A percentile compares a stretch with the other conserved stretches of the same genome.
phyloP scores from a whole-genome alignment of 2,113 vertebrate genomes.

The Theristicus caerulescens region DNA sequence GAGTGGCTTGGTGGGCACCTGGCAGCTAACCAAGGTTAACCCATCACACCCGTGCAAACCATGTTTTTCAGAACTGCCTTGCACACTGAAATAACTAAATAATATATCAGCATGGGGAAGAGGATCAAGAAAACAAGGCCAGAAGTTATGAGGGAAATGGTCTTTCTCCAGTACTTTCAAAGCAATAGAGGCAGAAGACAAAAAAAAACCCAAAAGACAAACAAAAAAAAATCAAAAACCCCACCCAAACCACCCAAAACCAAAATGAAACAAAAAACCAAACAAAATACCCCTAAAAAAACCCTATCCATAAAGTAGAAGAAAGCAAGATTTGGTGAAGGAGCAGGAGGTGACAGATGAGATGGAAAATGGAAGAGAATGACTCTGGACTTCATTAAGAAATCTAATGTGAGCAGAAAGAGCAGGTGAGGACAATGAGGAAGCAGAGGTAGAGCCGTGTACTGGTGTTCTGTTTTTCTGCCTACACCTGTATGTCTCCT shows the following conservation, averaged over 20 bases:
- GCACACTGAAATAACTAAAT: neutral
- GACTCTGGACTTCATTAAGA: neutral
- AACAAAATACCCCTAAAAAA: neutral
- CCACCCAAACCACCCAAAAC: neutral
- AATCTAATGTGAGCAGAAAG: neutral
- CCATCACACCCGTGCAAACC: neutral
- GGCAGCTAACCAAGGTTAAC: neutral
- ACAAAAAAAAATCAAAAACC: neutral
- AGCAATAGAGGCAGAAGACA: neutral
- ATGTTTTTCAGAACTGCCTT: neutral
- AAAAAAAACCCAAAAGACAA: neutral
- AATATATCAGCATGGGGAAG: neutral
- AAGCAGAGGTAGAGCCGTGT: neutral
- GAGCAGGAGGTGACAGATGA: neutral
- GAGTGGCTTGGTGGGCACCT: neutral
- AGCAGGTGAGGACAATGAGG: neutral
- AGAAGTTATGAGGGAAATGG: neutral
- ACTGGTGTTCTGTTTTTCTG: neutral
- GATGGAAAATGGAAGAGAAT: neutral
- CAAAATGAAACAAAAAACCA: neutral
- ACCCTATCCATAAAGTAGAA: neutral
- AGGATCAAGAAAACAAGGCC: neutral
- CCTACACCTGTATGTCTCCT: neutral
- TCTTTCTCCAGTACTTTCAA: neutral
- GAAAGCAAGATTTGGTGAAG: neutral